These are phyloP conservation scores for Danio rerio DNA, from an alignment of 2,113 vertebrate genomes.

Conservation along the genomic window GRCz12tu NC_133190.1:38668001-38668500, in stretches of 20 bases:
- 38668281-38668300: too few species aligned
- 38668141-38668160: conserved; percentile 58
- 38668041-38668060: background rate
- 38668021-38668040: background rate
- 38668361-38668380: conserved; percentile 63
- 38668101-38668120: conserved; percentile 69
- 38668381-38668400: conserved; percentile 64
- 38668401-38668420: conserved; percentile 52
- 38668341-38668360: conserved; percentile 34
- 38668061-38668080: conserved; percentile 34
- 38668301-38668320: background rate
- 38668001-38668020: too few species aligned
- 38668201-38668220: too few species aligned
- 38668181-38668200: too few species aligned
- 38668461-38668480: too few species aligned
- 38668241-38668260: too few species aligned
- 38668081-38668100: conserved; percentile 73
- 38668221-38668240: too few species aligned
- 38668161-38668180: too few species aligned
- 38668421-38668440: conserved; percentile 64
- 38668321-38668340: conserved; percentile 57
- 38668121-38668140: conserved; percentile 62
- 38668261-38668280: too few species aligned
- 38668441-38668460: conserved; percentile 55
- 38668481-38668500: too few species aligned